Evolutionary conservation across 1,140 invertebrate genomes (phyloP), one percentile per base, ranked within the genome.

Genomic region (Trichomalopsis sarcophagae): DNA sequence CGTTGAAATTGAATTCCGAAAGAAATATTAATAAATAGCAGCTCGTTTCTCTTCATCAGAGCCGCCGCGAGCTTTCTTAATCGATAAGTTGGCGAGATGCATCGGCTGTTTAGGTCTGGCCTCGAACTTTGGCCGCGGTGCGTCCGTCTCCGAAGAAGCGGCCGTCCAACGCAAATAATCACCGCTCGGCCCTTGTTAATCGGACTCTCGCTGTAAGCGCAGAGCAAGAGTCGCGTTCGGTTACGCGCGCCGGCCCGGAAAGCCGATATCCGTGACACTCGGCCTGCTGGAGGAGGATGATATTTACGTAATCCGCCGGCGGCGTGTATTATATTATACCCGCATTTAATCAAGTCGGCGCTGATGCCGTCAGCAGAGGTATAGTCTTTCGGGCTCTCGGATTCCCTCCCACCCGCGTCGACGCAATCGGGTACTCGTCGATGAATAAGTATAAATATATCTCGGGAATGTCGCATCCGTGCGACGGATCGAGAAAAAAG

Each of bases 1-100:
- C 33, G 74, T 14, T 23, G 50, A 80, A 80, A 80, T 69, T 71
- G 78, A 80, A 80, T 80, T 80, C 78, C 62, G n/a, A 69, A 62
- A 80, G 78, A 80, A 80, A 69, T 80, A 80, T 80, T 80, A 69
- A 80, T 69, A 68, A 78, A 80, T 0, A 62, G 14, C 17, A 3
- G 36, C 36, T 33, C 76, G 14, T 78, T 78, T 62, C 27, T 78
- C 74, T 76, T 76, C 74, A 76, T 76, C 74, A 50, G 36, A 44
- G 40, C 40, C 17, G 55, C 55, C 55, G 55, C 50, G 74, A 47
- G 74, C 44, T 50, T 76, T 47, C 40, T 47, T 50, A 76, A 76
- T 50, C 74, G 13, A 76, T 3, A 47, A 76, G 17, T 71, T 71
- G 13, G 7, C 44, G 40, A 10, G 3, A 1, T 7, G 9, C 9